Conservation (phyloP, 1,140 invertebrate species). For the Aphelinus atriplicis region DNA sequence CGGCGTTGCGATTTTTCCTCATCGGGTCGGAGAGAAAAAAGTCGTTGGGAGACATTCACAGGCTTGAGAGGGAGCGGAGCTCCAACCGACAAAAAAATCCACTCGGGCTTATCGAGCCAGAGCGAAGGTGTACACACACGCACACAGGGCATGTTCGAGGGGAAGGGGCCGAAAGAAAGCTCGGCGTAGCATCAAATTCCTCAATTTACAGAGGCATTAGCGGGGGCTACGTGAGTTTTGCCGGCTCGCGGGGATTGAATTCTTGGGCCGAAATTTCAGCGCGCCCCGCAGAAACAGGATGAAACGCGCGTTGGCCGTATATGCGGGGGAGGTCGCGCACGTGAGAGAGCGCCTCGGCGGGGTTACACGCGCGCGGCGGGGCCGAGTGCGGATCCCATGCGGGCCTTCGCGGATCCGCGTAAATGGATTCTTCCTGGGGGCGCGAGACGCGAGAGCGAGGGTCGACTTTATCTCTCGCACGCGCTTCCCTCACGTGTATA, state of each 20-base stretch:
- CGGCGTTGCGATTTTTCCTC: no score
- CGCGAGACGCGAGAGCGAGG: not conserved
- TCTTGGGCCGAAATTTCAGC: conserved; percentile 12
- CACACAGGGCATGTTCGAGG: no score
- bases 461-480: conserved; percentile 1
- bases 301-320: not conserved
- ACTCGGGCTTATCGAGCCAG: no score
- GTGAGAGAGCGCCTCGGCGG: not conserved
- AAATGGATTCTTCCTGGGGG: conserved; percentile 21
- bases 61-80: no score
- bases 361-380: no score
- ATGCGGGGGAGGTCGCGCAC: not conserved
- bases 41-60: no score
- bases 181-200: conserved; percentile 32
- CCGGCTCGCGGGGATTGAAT: conserved; percentile 16
- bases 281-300: conserved; percentile 16
- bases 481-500: not conserved
- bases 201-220: conserved; percentile 36
- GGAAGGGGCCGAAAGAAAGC: not conserved
- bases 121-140: no score
- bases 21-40: no score
- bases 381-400: conserved; percentile 21
- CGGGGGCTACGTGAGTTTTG: conserved; percentile 13
- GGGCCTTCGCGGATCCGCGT: conserved; percentile 9
- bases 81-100: no score